Base-by-base conservation (phyloP, 2,113 vertebrate genomes). In the Ammodytes dubius region DNA sequence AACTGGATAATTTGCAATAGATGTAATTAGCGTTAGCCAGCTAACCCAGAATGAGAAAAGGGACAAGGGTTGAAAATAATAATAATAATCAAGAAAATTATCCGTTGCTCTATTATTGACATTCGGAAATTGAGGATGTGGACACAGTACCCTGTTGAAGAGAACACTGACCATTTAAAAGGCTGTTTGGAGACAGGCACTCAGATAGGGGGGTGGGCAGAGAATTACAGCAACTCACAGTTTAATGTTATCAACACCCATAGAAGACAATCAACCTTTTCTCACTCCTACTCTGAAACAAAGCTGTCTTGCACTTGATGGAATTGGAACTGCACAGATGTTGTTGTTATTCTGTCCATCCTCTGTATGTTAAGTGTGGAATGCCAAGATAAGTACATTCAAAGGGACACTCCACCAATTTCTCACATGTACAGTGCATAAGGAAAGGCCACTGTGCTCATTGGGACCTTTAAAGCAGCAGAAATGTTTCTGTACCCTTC, bases 21-120 rank as follows among this genome's bases (percentile, higher is more conserved):
- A 85, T 88, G 81, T 77, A 89, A 92, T 91, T 92, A 89, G 70
- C 27, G 40, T 84, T 86, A 88, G 82, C 82, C 71, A 69, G 74
- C 71, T 84, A 79, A 87, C 77, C 67, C 66, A 52, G 60, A 89
- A 79, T 85, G 81, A 81, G 27, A 82, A 86, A 83, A 82, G 45
- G 67, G 79, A 81, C 54, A 71, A 83, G 70, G 60, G 61, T 58
- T 75, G 61, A 69, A 86, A 89, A 89, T 89, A 83, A 87, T 87
- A 84, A 88, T 86, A 84, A 88, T 86, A 85, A 85, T 83, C 63
- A 69, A 79, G 81, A 74, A 81, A 88, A 87, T 92, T 79, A 82
- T 50, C 75, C 74, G 70, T 70, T 3, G 79, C 78, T 85, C 81
- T 47, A 43, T 86, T 89, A 84, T 71, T 82, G 64, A 65, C 13